These are phyloP conservation scores for Oncorhynchus masou DNA, from an alignment of 2,113 vertebrate genomes.

Conservation along the genomic window DNA sequence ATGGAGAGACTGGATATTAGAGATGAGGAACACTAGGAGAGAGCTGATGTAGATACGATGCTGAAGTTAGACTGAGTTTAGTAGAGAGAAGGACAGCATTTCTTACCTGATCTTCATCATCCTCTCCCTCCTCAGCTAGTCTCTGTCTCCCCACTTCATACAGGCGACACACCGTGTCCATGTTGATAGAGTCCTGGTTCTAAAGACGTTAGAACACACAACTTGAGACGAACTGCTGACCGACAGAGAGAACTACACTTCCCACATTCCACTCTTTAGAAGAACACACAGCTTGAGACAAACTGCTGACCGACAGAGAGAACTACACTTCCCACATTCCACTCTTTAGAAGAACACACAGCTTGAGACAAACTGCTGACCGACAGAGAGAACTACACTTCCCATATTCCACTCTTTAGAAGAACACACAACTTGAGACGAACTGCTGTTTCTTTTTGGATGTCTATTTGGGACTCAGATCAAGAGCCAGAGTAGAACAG, in stretches of 20 bases:
- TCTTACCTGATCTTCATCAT: slow-evolving; percentile 89
- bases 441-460: too few relatives aligned
- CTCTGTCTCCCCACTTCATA: slow-evolving; percentile 95
- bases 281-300: too few relatives aligned
- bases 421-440: slow-evolving; percentile 5
- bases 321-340: too few relatives aligned
- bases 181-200: slow-evolving; percentile 91
- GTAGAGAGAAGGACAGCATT: background rate
- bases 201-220: slow-evolving; percentile 48
- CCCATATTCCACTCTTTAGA: background rate
- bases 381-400: slow-evolving; percentile 3
- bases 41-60: background rate
- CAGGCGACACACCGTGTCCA: slow-evolving; percentile 94
- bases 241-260: background rate
- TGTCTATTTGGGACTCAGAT: too few relatives aligned
- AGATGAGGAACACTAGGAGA: too few relatives aligned
- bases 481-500: too few relatives aligned
- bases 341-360: slow-evolving; percentile 15
- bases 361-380: background rate
- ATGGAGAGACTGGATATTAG: too few relatives aligned
- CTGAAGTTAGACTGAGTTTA: too few relatives aligned
- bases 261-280: background rate
- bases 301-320: slow-evolving; percentile 3
- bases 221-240: background rate
- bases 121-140: slow-evolving; percentile 91